Percentiles rank a stretch among this genome's conserved stretches.
Evolutionary conservation across 2,888 invertebrate species (phyloP).

Genomic region (Sceliomorpha sp.): DNA sequence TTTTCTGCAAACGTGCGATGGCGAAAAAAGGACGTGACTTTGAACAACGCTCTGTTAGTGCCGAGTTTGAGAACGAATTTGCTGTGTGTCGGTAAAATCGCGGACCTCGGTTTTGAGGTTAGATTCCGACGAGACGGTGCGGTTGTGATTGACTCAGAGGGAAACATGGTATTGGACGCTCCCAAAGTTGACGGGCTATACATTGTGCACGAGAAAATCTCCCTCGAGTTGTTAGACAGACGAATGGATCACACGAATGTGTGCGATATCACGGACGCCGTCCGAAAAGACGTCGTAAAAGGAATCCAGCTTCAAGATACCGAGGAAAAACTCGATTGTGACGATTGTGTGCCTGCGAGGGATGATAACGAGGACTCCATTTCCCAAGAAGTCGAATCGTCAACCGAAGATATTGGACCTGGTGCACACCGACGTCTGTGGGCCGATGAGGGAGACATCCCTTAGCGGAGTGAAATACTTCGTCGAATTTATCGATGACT

Average conservation of each 20-base stretch:
- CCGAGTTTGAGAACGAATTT: background rate
- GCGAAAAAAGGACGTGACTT: conserved; percentile 1
- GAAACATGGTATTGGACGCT: conserved; percentile 11
- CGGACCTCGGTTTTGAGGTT: conserved; percentile 16
- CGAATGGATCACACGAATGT: conserved; percentile 37
- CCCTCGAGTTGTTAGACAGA: conserved; percentile 15
- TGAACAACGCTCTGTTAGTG: background rate
- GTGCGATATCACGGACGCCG: conserved; percentile 17
- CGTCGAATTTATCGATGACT: conserved; percentile 21
- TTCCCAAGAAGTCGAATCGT: background rate
- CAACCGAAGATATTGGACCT: conserved; percentile 3
- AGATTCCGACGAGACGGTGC: conserved; percentile 8
- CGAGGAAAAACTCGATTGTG: conserved; percentile 10
- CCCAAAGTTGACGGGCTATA: conserved; percentile 10
- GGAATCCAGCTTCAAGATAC: conserved; percentile 18
- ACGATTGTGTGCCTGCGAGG: conserved; percentile 9
- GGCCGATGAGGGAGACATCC: conserved; percentile 2
- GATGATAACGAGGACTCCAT: conserved; percentile 23
- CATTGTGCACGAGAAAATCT: conserved; percentile 16
- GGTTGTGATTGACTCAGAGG: background rate
- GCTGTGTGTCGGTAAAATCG: conserved; percentile 16
- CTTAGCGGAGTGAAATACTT: conserved; percentile 7
- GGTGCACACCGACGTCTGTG: conserved; percentile 17
- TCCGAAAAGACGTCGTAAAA: conserved; percentile 15
- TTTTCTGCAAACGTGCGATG: conserved; percentile 16